A percentile compares a stretch with the other conserved stretches of the same genome.
phyloP scores from a whole-genome alignment of 30 jellyfish, hydroid and myxozoan genomes.

The Nemopilema nomurai region DNA sequence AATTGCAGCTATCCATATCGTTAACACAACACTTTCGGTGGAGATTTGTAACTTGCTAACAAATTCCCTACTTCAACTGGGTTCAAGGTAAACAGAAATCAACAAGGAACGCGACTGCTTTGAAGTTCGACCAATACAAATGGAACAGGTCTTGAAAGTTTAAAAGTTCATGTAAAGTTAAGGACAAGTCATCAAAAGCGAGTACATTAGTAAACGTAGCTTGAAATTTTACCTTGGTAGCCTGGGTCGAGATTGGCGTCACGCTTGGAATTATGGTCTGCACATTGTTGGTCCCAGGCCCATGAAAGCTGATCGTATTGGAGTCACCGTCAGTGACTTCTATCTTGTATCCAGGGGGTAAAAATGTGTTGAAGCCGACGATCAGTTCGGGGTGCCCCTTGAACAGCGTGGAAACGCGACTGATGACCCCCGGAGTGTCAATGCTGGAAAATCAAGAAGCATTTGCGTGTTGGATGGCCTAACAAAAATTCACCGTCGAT shows the following conservation, averaged over 20 bases:
- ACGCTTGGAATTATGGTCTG: conserved; percentile 61
- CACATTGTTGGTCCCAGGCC: conserved; percentile 66
- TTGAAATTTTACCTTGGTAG: conserved; percentile 22
- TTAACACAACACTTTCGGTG: too few relatives aligned
- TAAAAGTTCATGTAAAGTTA: too few relatives aligned
- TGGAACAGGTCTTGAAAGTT: too few relatives aligned
- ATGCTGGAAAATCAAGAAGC: conserved; percentile 53
- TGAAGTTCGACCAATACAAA: too few relatives aligned
- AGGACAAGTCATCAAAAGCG: too few relatives aligned
- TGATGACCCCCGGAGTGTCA: conserved; percentile 97
- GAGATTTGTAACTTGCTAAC: too few relatives aligned
- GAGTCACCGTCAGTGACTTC: conserved; percentile 88
- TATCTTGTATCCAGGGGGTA: conserved; percentile 96
- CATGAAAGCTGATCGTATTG: conserved; percentile 68
- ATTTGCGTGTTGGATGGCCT: neutral
- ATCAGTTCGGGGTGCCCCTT: conserved; percentile 97
- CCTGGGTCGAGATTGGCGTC: conserved; percentile 23
- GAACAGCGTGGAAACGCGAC: conserved; percentile 89
- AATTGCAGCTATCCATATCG: too few relatives aligned
- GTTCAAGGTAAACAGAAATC: too few relatives aligned
- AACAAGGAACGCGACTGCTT: too few relatives aligned
- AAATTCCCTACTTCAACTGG: too few relatives aligned
- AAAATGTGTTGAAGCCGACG: conserved; percentile 91
- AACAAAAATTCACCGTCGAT: neutral
- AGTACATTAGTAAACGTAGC: too few relatives aligned